phyloP scores from a whole-genome alignment of 2,888 invertebrate species.

The Chrysolina americana region DNA sequence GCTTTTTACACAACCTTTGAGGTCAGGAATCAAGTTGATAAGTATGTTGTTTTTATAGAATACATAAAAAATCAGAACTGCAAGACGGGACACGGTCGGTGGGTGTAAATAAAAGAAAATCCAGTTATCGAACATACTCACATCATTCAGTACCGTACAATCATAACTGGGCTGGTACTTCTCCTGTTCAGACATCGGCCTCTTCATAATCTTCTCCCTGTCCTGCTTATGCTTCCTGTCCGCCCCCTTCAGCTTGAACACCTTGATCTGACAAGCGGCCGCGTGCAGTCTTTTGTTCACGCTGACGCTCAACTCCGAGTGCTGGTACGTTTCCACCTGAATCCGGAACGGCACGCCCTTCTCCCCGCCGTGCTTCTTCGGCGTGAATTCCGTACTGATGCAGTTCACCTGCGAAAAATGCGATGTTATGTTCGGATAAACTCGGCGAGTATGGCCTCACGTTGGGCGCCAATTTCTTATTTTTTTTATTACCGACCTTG shows the following conservation, averaged over 20 bases:
- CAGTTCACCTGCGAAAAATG: conserved; percentile 82
- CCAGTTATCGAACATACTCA: conserved; percentile 69
- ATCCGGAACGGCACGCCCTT: conserved; percentile 97
- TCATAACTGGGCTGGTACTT: conserved; percentile 97
- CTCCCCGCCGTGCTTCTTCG: conserved; percentile 98
- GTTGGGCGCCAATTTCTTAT: conserved; percentile 9
- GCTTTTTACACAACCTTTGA: too few species aligned
- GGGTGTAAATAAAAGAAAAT: too few species aligned
- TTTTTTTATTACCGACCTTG: conserved; percentile 75
- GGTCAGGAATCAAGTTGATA: too few species aligned
- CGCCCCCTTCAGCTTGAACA: conserved; percentile 94
- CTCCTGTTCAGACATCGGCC: conserved; percentile 86
- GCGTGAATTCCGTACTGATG: conserved; percentile 98
- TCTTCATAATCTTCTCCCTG: conserved; percentile 91
- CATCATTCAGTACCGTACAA: conserved; percentile 93
- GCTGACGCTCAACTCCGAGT: conserved; percentile 69
- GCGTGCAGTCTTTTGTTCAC: conserved; percentile 83
- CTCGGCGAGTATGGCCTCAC: neutral
- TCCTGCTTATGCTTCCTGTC: conserved; percentile 98
- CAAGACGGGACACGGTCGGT: too few species aligned
- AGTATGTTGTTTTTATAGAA: too few species aligned
- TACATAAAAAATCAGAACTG: too few species aligned
- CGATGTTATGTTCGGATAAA: too few species aligned
- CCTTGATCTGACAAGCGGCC: conserved; percentile 97
- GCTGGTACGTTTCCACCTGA: conserved; percentile 90